Evolutionary conservation across 2,113 vertebrate genomes (phyloP), one percentile per base, ranked within the genome.

Genomic region (Propithecus coquereli): DNA sequence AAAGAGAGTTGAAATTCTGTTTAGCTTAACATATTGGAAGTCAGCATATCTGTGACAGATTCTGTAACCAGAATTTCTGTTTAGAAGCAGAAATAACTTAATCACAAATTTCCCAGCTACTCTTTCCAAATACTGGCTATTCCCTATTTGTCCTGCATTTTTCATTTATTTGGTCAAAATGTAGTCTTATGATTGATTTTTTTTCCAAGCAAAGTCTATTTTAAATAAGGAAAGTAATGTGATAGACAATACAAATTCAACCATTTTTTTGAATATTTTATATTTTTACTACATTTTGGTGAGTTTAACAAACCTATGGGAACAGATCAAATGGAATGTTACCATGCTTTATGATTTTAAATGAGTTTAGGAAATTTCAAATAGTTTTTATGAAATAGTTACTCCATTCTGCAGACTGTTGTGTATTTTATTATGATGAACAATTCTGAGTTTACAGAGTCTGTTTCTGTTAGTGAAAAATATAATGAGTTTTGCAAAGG

Each of bases 381-480:
- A 80, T 88, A 87, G 14, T 76, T 93, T 95, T 73, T 86, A 54
- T 84, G 57, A 91, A 87, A 63, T 82, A 87, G 90, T 63, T 66
- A 92, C 73, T 59, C 40, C 94, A 47, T 95, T 71, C 87, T 97
- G 79, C 37, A 91, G 82, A 92, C 34, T 74, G 12, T 91, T 73
- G 52, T 1, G 0, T 65, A 91, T 92, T 96, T 93, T 88, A 95
- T 91, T 94, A 66, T 52, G 96, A 18, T 87, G 82, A 98, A 96
- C 59, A 92, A 61, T 76, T 90, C 92, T 89, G 89, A 93, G 90
- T 97, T 97, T 95, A 63, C 47, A 87, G 87, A 97, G 89, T 94
- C 97, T 96, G 30, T 90, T 87, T 94, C 97, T 96, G 30, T 98
- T 97, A 63, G 73, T 92, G 96, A 97, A 97, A 94, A 95, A 94